Conservation (phyloP, 1,140 invertebrate genomes). For the Phthorimaea operculella region DNA sequence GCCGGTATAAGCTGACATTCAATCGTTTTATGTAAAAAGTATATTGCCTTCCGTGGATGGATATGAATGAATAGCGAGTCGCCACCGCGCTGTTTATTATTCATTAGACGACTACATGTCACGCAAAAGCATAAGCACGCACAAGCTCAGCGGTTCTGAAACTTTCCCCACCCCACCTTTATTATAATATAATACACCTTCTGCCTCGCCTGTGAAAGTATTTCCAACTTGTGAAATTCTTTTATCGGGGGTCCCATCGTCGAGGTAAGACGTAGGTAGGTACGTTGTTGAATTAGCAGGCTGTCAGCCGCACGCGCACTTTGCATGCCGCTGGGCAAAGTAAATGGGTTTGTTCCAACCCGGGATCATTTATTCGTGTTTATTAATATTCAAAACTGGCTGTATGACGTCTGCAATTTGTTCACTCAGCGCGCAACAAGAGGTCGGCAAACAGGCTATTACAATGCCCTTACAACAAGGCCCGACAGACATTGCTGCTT, state of each 20-base stretch:
- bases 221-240: not conserved
- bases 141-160: constrained; percentile 54
- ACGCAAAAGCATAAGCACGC: constrained; percentile 59
- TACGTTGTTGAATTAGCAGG: constrained; percentile 13
- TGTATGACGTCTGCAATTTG: constrained; percentile 57
- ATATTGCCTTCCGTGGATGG: constrained; percentile 55
- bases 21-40: constrained; percentile 51
- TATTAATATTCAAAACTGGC: constrained; percentile 59
- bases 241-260: too few species aligned
- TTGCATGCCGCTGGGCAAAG: constrained; percentile 33
- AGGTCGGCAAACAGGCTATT: constrained; percentile 23
- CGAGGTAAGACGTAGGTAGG: too few species aligned
- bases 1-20: constrained; percentile 39
- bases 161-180: constrained; percentile 39
- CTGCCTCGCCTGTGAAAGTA: constrained; percentile 9
- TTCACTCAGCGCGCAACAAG: constrained; percentile 41
- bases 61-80: constrained; percentile 61
- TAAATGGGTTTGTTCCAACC: constrained; percentile 36
- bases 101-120: constrained; percentile 63
- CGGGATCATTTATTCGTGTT: constrained; percentile 45
- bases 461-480: too few species aligned
- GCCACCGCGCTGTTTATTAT: constrained; percentile 61
- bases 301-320: constrained; percentile 27
- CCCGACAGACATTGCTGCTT: too few species aligned
- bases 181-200: constrained; percentile 15